Base-by-base conservation (phyloP, 2,888 invertebrate species). In the Listrodromus nycthemerus region DNA sequence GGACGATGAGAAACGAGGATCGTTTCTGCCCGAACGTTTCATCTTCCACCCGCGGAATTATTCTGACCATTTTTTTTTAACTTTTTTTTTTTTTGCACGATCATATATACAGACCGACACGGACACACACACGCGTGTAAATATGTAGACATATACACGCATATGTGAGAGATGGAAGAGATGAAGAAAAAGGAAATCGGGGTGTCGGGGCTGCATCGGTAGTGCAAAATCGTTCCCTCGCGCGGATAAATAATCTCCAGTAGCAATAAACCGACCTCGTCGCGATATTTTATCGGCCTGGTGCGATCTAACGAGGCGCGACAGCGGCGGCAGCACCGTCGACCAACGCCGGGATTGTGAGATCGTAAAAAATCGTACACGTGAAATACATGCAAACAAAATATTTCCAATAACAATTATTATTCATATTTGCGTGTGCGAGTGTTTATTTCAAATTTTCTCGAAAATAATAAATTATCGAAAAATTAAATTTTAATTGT, bases 1-100 rank as follows among this genome's bases (percentile, higher is more conserved):
- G 83, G 81, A 77, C 80, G 83, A 84, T 84, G 83, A 81, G 73
- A 78, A 84, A 80, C 81, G 80, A 84, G 83, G 73, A 74, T 81
- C 81, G 81, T 84, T 84, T 84, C 73, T 70, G 66, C 50, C 37
- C 75, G 67, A 69, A 63, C 70, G 63, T 69, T 74, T 75, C 83
- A 76, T 80, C 81, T 63, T 67, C 16, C 58, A 27, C n/a, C 73
- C 80, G 69, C 37, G 80, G 67, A 81, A 83, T 83, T 83, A 83
- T 73, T 73, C 63, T 74, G 61, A n/a, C 52, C 67, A 65, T 76
- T 82, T 70, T 83, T 77, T 76, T 76, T 61, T 61, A 16, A 30
- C 0, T 5, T 27, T 5, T 1, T 13, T 27, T 1, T 58, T 81
- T 19, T 81, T 70, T 81, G 55, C 19, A 19, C 19, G 1, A 2